A percentile compares a stretch with the other conserved stretches of the same genome.
phyloP scores from a whole-genome alignment of 2,888 invertebrate species.

The Napeogenes sylphis region DNA sequence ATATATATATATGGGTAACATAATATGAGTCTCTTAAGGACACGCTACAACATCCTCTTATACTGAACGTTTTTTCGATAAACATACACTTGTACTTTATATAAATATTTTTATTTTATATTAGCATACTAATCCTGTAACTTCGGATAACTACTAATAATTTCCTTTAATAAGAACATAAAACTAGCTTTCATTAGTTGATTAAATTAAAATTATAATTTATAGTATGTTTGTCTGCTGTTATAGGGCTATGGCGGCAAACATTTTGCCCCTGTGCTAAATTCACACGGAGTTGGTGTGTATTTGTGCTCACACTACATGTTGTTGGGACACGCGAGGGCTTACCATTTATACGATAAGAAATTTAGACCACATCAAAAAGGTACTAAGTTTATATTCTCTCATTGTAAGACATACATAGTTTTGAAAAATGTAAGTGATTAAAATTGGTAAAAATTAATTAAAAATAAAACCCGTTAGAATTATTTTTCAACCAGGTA shows the following conservation, averaged over 20 bases:
- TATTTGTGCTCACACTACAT: conserved; percentile 81
- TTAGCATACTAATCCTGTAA: too few species aligned
- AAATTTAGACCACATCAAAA: conserved; percentile 73
- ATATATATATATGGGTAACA: too few species aligned
- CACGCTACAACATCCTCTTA: background rate
- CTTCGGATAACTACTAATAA: too few species aligned
- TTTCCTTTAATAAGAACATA: too few species aligned
- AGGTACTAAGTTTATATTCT: conserved; percentile 47
- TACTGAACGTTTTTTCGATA: background rate
- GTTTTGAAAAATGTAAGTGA: too few species aligned
- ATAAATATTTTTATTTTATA: background rate
- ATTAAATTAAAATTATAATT: background rate
- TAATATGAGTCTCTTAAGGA: too few species aligned
- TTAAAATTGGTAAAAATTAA: too few species aligned
- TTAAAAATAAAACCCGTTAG: too few species aligned
- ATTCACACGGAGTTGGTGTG: conserved; percentile 70
- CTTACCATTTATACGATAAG: conserved; percentile 79
- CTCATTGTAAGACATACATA: too few species aligned
- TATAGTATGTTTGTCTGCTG: background rate
- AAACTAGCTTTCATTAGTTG: too few species aligned
- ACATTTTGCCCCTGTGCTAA: conserved; percentile 75
- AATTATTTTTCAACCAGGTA: too few species aligned
- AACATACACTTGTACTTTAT: background rate
- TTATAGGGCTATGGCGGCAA: conserved; percentile 71
- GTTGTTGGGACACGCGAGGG: conserved; percentile 81